Evolutionary conservation across 2,113 vertebrate species (phyloP).

Genomic region (Labeo rohita): DNA sequence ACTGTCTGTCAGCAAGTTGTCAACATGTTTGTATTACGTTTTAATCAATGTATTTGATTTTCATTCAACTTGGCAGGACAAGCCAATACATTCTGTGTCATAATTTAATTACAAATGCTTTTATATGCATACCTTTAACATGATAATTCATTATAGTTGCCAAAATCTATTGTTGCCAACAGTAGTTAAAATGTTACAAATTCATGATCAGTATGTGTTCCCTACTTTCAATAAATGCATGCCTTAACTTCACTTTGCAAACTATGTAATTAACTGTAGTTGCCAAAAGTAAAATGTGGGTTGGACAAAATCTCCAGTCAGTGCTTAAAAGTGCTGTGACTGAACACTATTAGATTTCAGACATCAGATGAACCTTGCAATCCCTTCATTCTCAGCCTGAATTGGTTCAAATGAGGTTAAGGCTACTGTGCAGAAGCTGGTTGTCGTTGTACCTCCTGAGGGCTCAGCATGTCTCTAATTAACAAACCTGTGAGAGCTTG

Average conservation of each 20-base stretch:
- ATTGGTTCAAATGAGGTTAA: slow-evolving; percentile 42
- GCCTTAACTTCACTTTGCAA: too few species aligned
- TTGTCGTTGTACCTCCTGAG: slow-evolving; percentile 12
- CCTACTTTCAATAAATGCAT: too few species aligned
- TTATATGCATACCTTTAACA: background rate
- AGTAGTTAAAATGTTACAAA: background rate
- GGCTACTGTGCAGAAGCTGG: slow-evolving; percentile 26
- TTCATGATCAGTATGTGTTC: too few species aligned
- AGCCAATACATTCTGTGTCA: too few species aligned
- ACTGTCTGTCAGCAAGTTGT: slow-evolving; percentile 76
- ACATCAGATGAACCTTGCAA: background rate
- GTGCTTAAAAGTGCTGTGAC: background rate
- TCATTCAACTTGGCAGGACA: too few species aligned
- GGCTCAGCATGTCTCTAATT: slow-evolving; percentile 36
- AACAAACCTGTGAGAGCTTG: slow-evolving; percentile 49
- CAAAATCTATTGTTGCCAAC: background rate
- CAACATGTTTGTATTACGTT: slow-evolving; percentile 34
- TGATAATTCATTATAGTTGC: background rate
- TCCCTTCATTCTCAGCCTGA: background rate
- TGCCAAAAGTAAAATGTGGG: too few species aligned
- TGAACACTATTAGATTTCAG: background rate
- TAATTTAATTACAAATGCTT: background rate
- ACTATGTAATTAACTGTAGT: too few species aligned
- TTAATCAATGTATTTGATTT: too few species aligned
- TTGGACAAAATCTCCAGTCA: too few species aligned